phyloP scores from a whole-genome alignment of 2,113 vertebrate genomes.

The Cheilinus undulatus region DNA sequence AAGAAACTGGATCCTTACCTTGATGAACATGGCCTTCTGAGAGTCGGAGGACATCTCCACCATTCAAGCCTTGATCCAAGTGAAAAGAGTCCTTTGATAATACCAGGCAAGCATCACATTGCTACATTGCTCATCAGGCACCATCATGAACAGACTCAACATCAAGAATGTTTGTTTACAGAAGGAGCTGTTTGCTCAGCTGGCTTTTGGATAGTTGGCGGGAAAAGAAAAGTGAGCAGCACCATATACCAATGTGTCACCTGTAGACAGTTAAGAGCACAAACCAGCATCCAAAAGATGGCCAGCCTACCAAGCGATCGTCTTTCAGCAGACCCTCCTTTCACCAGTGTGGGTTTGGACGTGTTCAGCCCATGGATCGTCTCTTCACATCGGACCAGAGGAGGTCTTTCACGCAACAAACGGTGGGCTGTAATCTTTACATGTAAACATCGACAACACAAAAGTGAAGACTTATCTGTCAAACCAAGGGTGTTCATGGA shows the following conservation, averaged over 20 bases:
- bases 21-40: background rate
- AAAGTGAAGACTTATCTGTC: slow-evolving; percentile 21
- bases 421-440: slow-evolving; percentile 50
- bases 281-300: slow-evolving; percentile 31
- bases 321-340: slow-evolving; percentile 33
- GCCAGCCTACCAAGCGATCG: slow-evolving; percentile 27
- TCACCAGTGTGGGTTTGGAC: slow-evolving; percentile 37
- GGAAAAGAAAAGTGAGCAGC: slow-evolving; percentile 32
- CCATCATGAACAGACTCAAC: slow-evolving; percentile 25
- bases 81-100: slow-evolving; percentile 25
- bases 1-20: slow-evolving; percentile 9
- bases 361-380: slow-evolving; percentile 43
- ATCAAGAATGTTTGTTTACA: slow-evolving; percentile 42
- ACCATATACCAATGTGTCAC: slow-evolving; percentile 47
- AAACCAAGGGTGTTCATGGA: slow-evolving; percentile 16
- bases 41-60: slow-evolving; percentile 1
- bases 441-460: slow-evolving; percentile 32
- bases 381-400: slow-evolving; percentile 15
- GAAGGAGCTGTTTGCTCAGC: slow-evolving; percentile 38
- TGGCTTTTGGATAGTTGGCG: slow-evolving; percentile 47
- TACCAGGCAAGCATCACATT: slow-evolving; percentile 27
- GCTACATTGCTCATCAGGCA: slow-evolving; percentile 30
- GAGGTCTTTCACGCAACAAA: background rate
- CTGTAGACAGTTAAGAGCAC: slow-evolving; percentile 24
- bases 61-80: background rate